phyloP scores from a whole-genome alignment of 2,113 vertebrate genomes.

The Nipponia nippon region DNA sequence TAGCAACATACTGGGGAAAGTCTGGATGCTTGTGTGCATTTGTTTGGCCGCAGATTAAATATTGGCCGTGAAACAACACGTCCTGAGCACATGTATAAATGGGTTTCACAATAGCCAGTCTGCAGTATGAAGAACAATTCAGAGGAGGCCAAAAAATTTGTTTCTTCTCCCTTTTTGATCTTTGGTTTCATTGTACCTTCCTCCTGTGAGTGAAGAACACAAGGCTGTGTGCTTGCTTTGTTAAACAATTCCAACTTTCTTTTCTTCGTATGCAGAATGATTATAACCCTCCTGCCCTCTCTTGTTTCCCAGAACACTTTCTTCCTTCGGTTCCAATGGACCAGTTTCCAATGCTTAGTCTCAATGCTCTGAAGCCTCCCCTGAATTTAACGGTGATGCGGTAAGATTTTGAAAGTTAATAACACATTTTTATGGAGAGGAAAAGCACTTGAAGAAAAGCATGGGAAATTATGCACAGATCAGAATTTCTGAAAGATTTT shows the following conservation, averaged over 20 bases:
- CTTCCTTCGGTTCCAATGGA: not conserved
- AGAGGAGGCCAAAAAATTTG: not conserved
- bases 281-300: not conserved
- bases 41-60: not conserved
- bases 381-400: not conserved
- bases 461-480: not conserved
- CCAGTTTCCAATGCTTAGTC: not conserved
- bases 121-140: not conserved
- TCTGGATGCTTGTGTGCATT: not conserved
- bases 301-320: not conserved
- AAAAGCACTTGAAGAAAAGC: not conserved
- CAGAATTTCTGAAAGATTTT: constrained; percentile 17
- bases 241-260: not conserved
- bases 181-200: not conserved
- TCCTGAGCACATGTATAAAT: not conserved
- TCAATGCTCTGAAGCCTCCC: not conserved
- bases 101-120: not conserved
- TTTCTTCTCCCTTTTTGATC: not conserved
- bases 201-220: not conserved
- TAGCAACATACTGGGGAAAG: not conserved
- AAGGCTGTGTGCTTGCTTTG: not conserved
- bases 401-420: constrained; percentile 25
- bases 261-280: not conserved
- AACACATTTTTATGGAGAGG: constrained; percentile 13
- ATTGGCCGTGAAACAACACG: not conserved